A percentile compares a stretch with the other conserved stretches of the same genome.
These are phyloP conservation scores for Liasis olivaceus DNA, from an alignment of 2,797 vertebrate species.

Conservation along the genomic window DNA sequence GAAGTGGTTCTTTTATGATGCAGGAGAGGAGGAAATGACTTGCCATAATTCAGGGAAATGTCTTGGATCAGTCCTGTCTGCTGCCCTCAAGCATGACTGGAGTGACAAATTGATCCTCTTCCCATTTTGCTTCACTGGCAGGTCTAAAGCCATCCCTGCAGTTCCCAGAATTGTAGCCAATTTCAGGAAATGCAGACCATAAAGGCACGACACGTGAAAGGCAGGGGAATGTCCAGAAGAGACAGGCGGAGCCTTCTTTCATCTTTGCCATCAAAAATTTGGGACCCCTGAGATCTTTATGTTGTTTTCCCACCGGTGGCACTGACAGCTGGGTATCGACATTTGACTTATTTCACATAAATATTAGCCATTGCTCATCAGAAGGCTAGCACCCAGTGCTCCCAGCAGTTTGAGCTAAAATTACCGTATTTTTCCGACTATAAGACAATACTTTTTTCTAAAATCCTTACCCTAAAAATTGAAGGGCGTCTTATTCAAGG, in stretches of 20 bases:
- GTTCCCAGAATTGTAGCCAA: neutral
- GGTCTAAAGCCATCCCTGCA: neutral
- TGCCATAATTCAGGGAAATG: neutral
- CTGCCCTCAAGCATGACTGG: neutral
- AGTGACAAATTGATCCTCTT: neutral
- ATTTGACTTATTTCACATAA: neutral
- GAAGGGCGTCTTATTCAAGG: no score
- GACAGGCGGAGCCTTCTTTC: neutral
- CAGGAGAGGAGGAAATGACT: neutral
- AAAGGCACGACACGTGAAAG: neutral
- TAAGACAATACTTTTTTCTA: no score
- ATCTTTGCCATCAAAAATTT: neutral
- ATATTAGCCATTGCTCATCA: neutral
- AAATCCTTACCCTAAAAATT: no score
- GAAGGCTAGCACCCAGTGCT: neutral
- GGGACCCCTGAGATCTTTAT: neutral
- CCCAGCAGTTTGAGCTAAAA: neutral
- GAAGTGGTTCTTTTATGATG: neutral
- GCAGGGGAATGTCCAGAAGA: neutral
- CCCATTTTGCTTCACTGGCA: no score
- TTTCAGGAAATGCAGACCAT: neutral
- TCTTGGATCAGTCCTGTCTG: neutral
- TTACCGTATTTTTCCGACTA: no score
- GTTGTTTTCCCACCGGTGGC: neutral
- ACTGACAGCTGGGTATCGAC: neutral